Percentiles rank a stretch among this genome's conserved stretches.
Conservation (phyloP, 2,113 vertebrate species). For the Menidia beryllina region DNA sequence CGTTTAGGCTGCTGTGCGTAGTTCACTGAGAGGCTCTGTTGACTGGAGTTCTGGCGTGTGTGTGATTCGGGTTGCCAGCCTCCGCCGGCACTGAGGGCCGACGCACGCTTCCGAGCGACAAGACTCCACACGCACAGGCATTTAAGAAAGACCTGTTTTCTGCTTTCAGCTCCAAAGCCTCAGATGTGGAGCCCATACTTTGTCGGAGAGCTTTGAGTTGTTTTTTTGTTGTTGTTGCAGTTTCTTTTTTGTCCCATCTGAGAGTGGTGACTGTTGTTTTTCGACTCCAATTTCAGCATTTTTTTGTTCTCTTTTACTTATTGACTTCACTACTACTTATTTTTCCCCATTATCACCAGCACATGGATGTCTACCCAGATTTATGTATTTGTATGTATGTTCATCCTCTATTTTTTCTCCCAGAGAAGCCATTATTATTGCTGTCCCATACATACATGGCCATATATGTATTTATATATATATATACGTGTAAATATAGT, state of each 20-base stretch:
- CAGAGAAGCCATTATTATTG: too few relatives aligned
- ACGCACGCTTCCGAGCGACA: constrained; percentile 68
- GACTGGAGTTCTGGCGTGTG: constrained; percentile 34
- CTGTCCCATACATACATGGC: too few relatives aligned
- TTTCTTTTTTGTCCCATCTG: constrained; percentile 3
- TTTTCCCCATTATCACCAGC: constrained; percentile 2
- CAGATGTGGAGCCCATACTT: constrained; percentile 20
- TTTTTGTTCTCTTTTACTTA: background rate
- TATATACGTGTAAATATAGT: constrained; percentile 61
- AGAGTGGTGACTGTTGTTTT: constrained; percentile 21
- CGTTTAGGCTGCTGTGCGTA: background rate
- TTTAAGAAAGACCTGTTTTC: constrained; percentile 47
- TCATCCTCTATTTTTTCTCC: constrained; percentile 15
- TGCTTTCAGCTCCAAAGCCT: constrained; percentile 36
- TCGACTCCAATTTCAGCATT: too few relatives aligned
- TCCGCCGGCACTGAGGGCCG: constrained; percentile 25
- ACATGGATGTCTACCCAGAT: too few relatives aligned
- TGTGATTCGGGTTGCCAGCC: constrained; percentile 22
- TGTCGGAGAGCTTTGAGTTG: too few relatives aligned
- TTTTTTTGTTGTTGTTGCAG: constrained; percentile 12
- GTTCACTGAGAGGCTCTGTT: constrained; percentile 11
- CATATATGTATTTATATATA: too few relatives aligned
- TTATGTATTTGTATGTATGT: constrained; percentile 12
- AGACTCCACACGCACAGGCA: constrained; percentile 78
- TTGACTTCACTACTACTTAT: background rate